phyloP scores from a whole-genome alignment of 1,140 invertebrate genomes.

The Saccostrea glomerata region DNA sequence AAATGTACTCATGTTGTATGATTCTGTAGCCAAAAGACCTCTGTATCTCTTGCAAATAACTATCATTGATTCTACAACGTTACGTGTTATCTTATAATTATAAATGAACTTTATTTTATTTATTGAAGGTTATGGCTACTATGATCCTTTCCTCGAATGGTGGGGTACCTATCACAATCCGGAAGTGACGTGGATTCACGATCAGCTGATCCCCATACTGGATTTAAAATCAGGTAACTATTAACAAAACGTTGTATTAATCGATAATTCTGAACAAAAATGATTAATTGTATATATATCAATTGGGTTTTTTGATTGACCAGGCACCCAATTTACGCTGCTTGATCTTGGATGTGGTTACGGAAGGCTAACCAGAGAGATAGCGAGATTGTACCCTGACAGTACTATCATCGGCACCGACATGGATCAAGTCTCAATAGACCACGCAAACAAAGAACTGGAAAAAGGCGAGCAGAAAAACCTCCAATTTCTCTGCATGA shows the following conservation, averaged over 20 bases:
- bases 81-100: too few relatives aligned
- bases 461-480: not conserved
- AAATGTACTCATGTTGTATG: too few relatives aligned
- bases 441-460: not conserved
- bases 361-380: not conserved
- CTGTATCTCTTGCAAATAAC: too few relatives aligned
- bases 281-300: too few relatives aligned
- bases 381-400: not conserved
- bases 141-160: not conserved
- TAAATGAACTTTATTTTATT: too few relatives aligned
- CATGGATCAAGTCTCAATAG: not conserved
- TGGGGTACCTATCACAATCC: not conserved
- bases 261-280: too few relatives aligned
- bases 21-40: too few relatives aligned
- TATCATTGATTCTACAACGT: too few relatives aligned
- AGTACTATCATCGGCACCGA: not conserved
- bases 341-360: conserved; percentile 17
- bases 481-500: not conserved
- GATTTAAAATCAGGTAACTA: too few relatives aligned
- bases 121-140: not conserved
- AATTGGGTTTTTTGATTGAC: not conserved
- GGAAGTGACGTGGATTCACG: not conserved
- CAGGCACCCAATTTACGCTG: not conserved
- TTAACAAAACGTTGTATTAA: too few relatives aligned
- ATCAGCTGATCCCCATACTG: not conserved